These are phyloP conservation scores for Scaptomyza flava DNA, from an alignment of 2,888 invertebrate species.

Conservation along the genomic window DNA sequence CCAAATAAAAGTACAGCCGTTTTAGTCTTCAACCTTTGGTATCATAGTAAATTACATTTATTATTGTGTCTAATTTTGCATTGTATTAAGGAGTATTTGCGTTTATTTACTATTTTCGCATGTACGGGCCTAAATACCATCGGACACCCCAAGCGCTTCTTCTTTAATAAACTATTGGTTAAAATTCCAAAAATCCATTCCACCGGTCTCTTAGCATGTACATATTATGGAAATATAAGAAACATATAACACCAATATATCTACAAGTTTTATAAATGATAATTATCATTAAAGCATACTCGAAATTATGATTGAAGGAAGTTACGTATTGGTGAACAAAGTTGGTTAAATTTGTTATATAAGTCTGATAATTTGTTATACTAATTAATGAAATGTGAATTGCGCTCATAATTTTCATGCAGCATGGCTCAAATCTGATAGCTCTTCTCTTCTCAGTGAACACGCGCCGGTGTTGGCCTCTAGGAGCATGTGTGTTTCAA, in stretches of 20 bases:
- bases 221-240: no score
- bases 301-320: not conserved
- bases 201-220: no score
- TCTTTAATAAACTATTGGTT: not conserved
- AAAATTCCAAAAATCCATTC: not conserved
- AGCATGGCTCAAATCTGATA: slow-evolving; percentile 4
- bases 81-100: no score
- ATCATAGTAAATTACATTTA: no score
- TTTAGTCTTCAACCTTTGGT: no score
- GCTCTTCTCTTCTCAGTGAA: slow-evolving; percentile 2
- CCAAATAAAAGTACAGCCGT: no score
- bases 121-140: no score
- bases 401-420: not conserved
- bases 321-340: not conserved
- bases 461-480: slow-evolving; percentile 35
- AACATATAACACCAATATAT: no score
- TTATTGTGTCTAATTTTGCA: no score
- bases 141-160: no score
- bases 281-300: not conserved
- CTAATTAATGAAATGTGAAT: not conserved
- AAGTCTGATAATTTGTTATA: not conserved
- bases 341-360: not conserved
- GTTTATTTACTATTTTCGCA: no score
- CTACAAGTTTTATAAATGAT: not conserved
- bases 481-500: slow-evolving; percentile 42